Evolutionary conservation across 1,140 invertebrate genomes (phyloP).

Genomic region (Elymnias hypermnestra): DNA sequence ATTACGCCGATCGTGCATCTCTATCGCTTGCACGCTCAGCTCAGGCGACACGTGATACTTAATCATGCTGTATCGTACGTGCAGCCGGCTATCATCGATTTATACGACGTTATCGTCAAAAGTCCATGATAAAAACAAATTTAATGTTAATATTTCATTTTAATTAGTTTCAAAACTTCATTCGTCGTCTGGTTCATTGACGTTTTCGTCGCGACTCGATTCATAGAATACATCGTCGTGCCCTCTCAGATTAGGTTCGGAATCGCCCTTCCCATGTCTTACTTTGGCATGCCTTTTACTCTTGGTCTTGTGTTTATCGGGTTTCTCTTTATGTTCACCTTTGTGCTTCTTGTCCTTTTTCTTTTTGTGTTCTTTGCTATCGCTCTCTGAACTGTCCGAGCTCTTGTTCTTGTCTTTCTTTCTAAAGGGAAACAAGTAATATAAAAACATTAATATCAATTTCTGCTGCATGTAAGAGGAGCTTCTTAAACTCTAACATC

Average conservation of each 20-base stretch:
- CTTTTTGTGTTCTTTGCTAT: constrained; percentile 17
- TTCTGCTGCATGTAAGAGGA: not conserved
- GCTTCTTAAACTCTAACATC: not conserved
- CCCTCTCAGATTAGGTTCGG: constrained; percentile 4
- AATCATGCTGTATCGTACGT: no score
- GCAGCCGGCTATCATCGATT: no score
- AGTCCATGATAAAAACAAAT: no score
- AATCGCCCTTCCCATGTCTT: constrained; percentile 10
- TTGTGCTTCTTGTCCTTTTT: constrained; percentile 24
- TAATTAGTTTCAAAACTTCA: no score
- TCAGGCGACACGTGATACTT: no score
- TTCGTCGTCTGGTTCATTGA: constrained; percentile 46
- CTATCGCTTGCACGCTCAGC: no score
- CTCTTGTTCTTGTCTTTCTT: constrained; percentile 13
- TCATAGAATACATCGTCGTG: constrained; percentile 40
- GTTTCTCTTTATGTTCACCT: constrained; percentile 17
- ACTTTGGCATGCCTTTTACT: constrained; percentile 17
- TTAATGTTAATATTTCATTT: no score
- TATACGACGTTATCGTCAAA: no score
- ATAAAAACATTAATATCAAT: no score
- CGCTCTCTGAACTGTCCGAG: constrained; percentile 4
- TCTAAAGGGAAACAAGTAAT: no score
- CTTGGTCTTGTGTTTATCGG: constrained; percentile 6
- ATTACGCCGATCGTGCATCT: no score
- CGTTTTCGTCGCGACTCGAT: constrained; percentile 54